A percentile compares a stretch with the other conserved stretches of the same genome.
Conservation (phyloP, 2,113 vertebrate species). For the Colaptes auratus region DNA sequence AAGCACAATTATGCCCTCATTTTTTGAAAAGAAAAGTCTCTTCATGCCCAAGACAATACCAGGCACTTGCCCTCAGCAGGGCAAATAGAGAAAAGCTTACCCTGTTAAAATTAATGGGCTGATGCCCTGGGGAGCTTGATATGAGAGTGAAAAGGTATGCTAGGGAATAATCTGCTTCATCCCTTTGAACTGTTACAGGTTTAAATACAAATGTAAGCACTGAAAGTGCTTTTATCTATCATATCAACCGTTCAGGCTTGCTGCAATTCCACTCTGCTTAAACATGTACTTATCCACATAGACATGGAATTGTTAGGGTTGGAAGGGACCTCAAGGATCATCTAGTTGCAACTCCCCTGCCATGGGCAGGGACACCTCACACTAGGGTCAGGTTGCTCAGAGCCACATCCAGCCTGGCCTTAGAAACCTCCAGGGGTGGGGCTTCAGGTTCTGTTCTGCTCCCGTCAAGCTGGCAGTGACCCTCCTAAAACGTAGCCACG, state of each 20-base stretch:
- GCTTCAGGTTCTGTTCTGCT: not conserved
- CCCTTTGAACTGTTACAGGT: not conserved
- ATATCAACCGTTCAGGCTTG: not conserved
- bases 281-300: not conserved
- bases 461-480: not conserved
- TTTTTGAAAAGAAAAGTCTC: not conserved
- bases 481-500: not conserved
- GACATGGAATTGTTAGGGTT: not conserved
- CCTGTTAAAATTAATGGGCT: not conserved
- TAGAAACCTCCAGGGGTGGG: too few relatives aligned
- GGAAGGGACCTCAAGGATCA: too few relatives aligned
- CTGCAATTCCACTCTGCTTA: not conserved
- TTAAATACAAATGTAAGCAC: not conserved
- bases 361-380: too few relatives aligned
- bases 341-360: too few relatives aligned
- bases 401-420: too few relatives aligned
- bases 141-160: not conserved
- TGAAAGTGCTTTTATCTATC: conserved; percentile 14
- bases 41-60: not conserved
- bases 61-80: not conserved
- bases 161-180: not conserved
- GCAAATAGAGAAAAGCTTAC: not conserved
- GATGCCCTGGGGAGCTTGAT: not conserved
- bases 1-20: not conserved
- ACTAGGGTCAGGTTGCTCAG: too few relatives aligned